Percentiles rank a stretch among this genome's conserved stretches.
phyloP scores from a whole-genome alignment of 2,797 vertebrate genomes.

The Megalops cyprinoides region DNA sequence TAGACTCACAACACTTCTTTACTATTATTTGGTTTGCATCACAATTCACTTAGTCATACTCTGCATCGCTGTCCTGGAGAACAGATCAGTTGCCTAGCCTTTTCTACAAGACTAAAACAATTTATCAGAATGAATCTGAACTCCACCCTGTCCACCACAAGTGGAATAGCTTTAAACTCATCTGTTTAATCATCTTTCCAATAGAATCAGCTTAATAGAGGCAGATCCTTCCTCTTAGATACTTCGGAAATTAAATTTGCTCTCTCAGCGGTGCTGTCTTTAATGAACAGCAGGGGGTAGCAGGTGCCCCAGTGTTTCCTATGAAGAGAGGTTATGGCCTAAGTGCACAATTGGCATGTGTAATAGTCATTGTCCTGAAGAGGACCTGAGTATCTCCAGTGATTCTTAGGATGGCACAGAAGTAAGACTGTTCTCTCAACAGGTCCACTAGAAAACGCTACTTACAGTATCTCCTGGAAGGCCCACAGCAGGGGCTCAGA shows the following conservation, averaged over 20 bases:
- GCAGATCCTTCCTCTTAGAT: neutral
- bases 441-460: neutral
- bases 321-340: neutral
- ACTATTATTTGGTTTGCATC: too few relatives aligned
- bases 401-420: neutral
- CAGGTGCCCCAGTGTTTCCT: neutral
- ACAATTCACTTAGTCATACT: too few relatives aligned
- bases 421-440: too few relatives aligned
- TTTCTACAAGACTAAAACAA: neutral
- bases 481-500: too few relatives aligned
- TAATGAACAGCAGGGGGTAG: conserved; percentile 23
- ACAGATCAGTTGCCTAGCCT: too few relatives aligned
- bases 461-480: neutral
- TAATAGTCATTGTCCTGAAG: neutral
- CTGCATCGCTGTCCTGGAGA: too few relatives aligned
- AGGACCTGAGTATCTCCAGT: neutral
- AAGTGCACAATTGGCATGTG: neutral
- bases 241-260: neutral
- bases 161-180: neutral
- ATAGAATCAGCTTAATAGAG: neutral
- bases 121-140: neutral
- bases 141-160: neutral
- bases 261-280: neutral
- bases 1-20: too few relatives aligned
- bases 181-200: neutral